Base-by-base conservation (phyloP, 2,113 vertebrate genomes). In the Cynoglossus semilaevis region DNA sequence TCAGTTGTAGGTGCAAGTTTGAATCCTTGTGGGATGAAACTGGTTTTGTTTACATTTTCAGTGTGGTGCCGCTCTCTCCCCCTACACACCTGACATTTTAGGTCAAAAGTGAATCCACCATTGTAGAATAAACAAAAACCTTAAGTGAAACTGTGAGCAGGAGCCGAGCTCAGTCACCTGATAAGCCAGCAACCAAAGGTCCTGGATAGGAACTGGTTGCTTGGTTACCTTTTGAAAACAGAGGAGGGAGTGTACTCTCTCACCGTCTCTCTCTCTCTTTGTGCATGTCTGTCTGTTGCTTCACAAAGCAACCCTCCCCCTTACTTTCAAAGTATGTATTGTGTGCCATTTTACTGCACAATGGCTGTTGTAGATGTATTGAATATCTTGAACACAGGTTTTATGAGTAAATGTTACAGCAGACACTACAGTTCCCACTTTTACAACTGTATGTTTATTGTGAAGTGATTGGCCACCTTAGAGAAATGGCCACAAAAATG, bases 201-300 rank as follows among this genome's bases (percentile, higher is more conserved):
- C 70, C 18, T 58, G 67, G 45, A 74, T 45, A 77, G 67, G 70
- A 68, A 56, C 77, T 50, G 48, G 89, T 91, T 91, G 89, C 89
- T 81, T 87, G 73, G 90, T 86, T 85, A 90, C 89, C 74, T 75
- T 72, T 82, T 79, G 73, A 83, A 88, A 85, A 86, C 80, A 83
- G 65, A 79, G 55, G 66, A 45, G 75, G 51, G 74, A 51, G 59
- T 52, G 29, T 36, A 37, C 48, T 10, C 37, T 10, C 37, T 10
- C 37, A 38, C 37, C 8, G 9, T 38, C 37, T 38, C 37, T 10
- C 37, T 38, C 37, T 41, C 12, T 41, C 10, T 41, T 8, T 55
- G 47, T 54, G 53, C 42, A 40, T 19, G 47, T 42, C 43, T 19
- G 47, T 14, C 45, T 34, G 38, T 54, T 76, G 58, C 5, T 75